These are phyloP conservation scores for Leptinotarsa texana DNA, from an alignment of 1,140 invertebrate genomes.

Conservation along the genomic window DNA sequence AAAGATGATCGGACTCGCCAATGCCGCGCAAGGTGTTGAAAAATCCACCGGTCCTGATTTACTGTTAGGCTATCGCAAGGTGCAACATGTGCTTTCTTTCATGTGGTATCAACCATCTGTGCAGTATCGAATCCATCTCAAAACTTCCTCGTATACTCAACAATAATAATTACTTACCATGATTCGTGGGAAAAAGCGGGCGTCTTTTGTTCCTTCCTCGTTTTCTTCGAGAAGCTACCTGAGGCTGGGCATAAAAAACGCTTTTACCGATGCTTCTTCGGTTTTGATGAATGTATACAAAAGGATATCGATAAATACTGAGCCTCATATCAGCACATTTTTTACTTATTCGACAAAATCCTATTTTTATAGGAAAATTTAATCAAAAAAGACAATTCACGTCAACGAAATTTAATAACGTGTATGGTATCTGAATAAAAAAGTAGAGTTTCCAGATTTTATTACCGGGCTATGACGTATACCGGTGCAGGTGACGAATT, in stretches of 20 bases:
- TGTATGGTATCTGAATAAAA: too few relatives aligned
- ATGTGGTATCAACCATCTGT: not conserved
- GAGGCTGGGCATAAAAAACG: not conserved
- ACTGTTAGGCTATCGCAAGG: conserved; percentile 1
- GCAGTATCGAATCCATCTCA: not conserved
- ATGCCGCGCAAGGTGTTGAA: not conserved
- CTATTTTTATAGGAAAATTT: too few relatives aligned
- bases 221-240: not conserved
- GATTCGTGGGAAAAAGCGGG: not conserved
- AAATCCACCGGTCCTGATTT: not conserved
- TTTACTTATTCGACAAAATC: too few relatives aligned
- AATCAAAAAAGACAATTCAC: too few relatives aligned
- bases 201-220: not conserved
- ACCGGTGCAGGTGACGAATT: too few relatives aligned
- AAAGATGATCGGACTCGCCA: not conserved
- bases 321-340: too few relatives aligned
- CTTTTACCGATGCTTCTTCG: too few relatives aligned
- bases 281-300: too few relatives aligned
- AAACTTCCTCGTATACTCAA: conserved; percentile 3
- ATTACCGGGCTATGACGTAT: too few relatives aligned
- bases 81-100: not conserved
- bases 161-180: not conserved
- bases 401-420: too few relatives aligned
- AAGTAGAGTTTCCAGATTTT: too few relatives aligned
- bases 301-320: too few relatives aligned